Percentiles rank a stretch among this genome's conserved stretches.
Evolutionary conservation across 2,797 vertebrate species (phyloP).

Genomic region (Syngnathus acus): DNA sequence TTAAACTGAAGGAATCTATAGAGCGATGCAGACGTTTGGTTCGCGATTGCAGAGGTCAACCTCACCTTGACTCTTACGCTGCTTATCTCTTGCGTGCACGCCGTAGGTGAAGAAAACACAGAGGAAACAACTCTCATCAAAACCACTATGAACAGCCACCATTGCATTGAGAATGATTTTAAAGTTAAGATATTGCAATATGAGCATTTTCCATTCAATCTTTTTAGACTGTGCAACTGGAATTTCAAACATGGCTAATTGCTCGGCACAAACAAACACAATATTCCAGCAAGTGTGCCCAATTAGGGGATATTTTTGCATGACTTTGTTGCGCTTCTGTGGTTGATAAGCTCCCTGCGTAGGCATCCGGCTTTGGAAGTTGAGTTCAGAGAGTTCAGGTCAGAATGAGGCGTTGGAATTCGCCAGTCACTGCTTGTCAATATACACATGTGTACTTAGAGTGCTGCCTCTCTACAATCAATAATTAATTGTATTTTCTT

Average conservation of each 20-base stretch:
- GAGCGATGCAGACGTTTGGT: slow-evolving; percentile 20
- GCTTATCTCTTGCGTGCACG: slow-evolving; percentile 3
- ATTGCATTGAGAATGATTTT: slow-evolving; percentile 52
- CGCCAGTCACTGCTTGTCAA: background rate
- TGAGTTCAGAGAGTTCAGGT: slow-evolving; percentile 25
- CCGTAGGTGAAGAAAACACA: slow-evolving; percentile 7
- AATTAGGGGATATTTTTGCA: slow-evolving; percentile 52
- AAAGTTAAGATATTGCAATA: slow-evolving; percentile 23
- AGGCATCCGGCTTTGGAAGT: slow-evolving; percentile 21
- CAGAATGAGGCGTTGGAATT: slow-evolving; percentile 6
- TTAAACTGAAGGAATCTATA: slow-evolving; percentile 45
- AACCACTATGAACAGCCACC: slow-evolving; percentile 26
- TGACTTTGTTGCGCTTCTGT: slow-evolving; percentile 27
- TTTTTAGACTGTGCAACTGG: slow-evolving; percentile 37
- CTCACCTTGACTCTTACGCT: slow-evolving; percentile 48
- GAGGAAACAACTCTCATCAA: slow-evolving; percentile 30
- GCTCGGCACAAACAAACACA: slow-evolving; percentile 52
- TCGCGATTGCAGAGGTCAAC: slow-evolving; percentile 38
- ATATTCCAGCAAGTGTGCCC: slow-evolving; percentile 54
- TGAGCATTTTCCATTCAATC: slow-evolving; percentile 8
- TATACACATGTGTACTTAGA: background rate
- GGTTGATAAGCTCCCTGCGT: slow-evolving; percentile 44
- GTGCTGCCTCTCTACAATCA: background rate
- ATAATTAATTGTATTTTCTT: background rate
- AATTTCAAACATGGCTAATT: slow-evolving; percentile 51